Percentiles rank a stretch among this genome's conserved stretches.
Evolutionary conservation across 2,888 invertebrate species (phyloP).

Genomic region (Scaptomyza cyrtandrae): DNA sequence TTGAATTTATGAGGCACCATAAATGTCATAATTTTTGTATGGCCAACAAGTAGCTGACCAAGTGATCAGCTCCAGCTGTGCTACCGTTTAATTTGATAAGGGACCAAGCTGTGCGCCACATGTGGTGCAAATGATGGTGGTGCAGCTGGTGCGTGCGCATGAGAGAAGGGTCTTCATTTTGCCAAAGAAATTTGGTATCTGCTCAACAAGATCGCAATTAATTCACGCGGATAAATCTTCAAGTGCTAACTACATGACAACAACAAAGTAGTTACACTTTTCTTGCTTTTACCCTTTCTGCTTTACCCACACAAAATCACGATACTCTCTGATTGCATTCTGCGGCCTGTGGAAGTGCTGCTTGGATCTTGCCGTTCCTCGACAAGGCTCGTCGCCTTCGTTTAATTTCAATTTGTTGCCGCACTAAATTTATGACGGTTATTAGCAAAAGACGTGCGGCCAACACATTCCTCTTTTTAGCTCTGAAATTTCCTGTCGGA

Average conservation of each 20-base stretch:
- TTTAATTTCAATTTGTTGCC: constrained; percentile 84
- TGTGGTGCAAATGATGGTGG: constrained; percentile 47
- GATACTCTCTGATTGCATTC: constrained; percentile 70
- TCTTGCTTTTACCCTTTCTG: constrained; percentile 5
- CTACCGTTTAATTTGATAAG: constrained; percentile 80
- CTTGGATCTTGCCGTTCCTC: constrained; percentile 44
- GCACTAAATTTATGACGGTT: constrained; percentile 82
- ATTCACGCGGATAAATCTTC: constrained; percentile 84
- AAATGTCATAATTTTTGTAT: constrained; percentile 83
- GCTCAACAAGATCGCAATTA: constrained; percentile 84
- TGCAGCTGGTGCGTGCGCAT: constrained; percentile 26
- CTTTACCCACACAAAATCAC: constrained; percentile 63
- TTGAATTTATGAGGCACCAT: constrained; percentile 78
- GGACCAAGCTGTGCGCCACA: constrained; percentile 63
- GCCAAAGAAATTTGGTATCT: constrained; percentile 26
- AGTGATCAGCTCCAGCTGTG: constrained; percentile 71
- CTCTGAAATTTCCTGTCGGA: constrained; percentile 63
- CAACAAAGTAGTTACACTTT: constrained; percentile 83
- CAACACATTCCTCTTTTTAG: constrained; percentile 64
- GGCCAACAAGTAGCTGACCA: constrained; percentile 65
- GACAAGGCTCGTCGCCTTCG: constrained; percentile 55
- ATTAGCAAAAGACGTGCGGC: constrained; percentile 82
- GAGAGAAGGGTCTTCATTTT: constrained; percentile 49
- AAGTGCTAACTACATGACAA: constrained; percentile 85
- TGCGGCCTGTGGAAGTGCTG: constrained; percentile 43